A percentile compares a stretch with the other conserved stretches of the same genome.
Conservation (phyloP, 2,113 vertebrate species). For the Xenopus borealis region DNA sequence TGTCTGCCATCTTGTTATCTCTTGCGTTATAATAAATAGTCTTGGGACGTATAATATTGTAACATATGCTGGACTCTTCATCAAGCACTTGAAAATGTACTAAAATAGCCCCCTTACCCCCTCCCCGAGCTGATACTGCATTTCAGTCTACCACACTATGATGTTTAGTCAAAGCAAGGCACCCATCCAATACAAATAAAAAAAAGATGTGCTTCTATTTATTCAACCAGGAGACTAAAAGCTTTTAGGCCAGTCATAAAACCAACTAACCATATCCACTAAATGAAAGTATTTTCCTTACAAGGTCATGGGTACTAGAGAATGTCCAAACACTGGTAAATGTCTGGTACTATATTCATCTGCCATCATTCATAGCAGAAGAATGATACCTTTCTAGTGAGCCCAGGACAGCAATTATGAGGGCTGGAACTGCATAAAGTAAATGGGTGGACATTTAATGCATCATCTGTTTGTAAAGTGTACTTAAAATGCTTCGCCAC, state of each 20-base stretch:
- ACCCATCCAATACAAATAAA: conserved; percentile 11
- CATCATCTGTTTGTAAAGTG: no score
- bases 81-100: no score
- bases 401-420: conserved; percentile 6
- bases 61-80: no score
- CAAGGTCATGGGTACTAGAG: conserved; percentile 22
- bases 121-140: not conserved
- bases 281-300: conserved; percentile 38
- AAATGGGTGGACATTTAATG: not conserved
- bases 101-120: not conserved
- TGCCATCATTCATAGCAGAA: conserved; percentile 30
- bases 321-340: conserved; percentile 19
- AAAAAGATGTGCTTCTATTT: conserved; percentile 33
- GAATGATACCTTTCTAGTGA: conserved; percentile 17
- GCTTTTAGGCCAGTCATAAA: conserved; percentile 41
- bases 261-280: conserved; percentile 38
- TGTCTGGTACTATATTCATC: not conserved
- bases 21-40: no score
- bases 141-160: not conserved
- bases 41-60: no score
- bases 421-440: not conserved
- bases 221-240: conserved; percentile 34
- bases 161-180: conserved; percentile 4
- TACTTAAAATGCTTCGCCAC: no score
- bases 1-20: no score